These are phyloP conservation scores for Pelodiscus sinensis DNA, from an alignment of 2,113 vertebrate species.

Conservation along the genomic window DNA sequence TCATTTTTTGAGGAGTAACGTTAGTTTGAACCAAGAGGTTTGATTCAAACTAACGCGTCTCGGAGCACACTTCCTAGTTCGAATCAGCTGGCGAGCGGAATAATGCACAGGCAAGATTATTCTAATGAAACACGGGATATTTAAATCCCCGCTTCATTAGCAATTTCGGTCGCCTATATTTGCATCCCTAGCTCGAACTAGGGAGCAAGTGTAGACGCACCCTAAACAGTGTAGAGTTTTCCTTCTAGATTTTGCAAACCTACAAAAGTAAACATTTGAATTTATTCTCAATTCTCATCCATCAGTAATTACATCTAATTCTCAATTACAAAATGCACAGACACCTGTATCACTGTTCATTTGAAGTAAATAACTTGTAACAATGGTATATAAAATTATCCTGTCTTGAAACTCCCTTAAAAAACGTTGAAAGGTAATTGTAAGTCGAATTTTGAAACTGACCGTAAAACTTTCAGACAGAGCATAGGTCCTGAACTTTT, in stretches of 20 bases:
- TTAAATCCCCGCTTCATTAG: no score
- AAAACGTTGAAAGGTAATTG: background rate
- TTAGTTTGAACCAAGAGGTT: no score
- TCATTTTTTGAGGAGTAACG: no score
- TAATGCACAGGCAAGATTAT: no score
- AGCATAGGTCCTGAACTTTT: background rate
- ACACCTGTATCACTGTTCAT: background rate
- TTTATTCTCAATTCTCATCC: background rate
- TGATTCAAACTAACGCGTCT: no score
- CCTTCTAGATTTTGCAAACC: conserved; percentile 1
- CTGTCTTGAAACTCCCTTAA: background rate
- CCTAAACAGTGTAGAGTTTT: conserved; percentile 1
- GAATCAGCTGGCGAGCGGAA: no score
- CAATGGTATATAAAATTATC: background rate
- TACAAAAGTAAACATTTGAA: conserved; percentile 30
- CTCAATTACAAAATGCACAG: background rate
- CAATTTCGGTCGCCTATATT: no score
- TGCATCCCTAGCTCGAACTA: no score
- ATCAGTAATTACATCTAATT: background rate
- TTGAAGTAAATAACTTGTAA: background rate
- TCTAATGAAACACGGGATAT: no score
- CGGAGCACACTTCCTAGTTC: no score
- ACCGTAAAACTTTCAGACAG: background rate
- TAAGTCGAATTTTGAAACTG: background rate
- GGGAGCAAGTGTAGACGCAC: no score